Evolutionary conservation across 2,797 vertebrate species (phyloP).

Genomic region (Dendrocincla fuliginosa): DNA sequence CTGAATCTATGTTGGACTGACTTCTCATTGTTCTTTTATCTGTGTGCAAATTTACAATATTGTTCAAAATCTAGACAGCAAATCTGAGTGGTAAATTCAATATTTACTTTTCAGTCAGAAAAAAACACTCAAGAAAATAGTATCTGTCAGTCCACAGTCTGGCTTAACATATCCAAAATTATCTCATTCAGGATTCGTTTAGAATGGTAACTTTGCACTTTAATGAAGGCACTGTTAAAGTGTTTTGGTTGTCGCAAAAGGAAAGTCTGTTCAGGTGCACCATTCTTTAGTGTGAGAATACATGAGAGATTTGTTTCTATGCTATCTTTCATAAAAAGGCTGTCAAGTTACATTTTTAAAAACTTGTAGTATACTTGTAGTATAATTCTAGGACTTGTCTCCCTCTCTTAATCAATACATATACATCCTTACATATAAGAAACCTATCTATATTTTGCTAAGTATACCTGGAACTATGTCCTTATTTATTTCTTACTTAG

Average conservation of each 20-base stretch:
- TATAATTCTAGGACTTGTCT: background rate
- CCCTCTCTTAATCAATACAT: background rate
- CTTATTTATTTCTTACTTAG: background rate
- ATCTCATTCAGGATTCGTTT: background rate
- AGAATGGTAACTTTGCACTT: background rate
- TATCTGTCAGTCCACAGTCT: background rate
- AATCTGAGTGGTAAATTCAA: background rate
- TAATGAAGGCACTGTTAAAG: background rate
- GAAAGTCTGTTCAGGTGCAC: background rate
- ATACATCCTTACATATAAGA: background rate
- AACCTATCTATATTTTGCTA: background rate
- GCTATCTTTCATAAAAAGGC: background rate
- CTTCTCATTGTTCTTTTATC: background rate
- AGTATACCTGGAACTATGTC: background rate
- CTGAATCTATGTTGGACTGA: background rate
- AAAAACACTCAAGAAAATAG: background rate
- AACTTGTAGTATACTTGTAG: background rate
- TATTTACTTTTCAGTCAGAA: background rate
- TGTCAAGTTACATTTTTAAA: background rate
- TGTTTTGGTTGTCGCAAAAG: background rate
- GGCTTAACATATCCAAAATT: background rate
- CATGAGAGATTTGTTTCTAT: background rate
- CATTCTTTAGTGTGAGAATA: background rate
- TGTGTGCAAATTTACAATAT: background rate
- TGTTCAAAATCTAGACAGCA: background rate